These are phyloP conservation scores for Indicator indicator DNA, from an alignment of 2,113 vertebrate species.

Conservation along the genomic window DNA sequence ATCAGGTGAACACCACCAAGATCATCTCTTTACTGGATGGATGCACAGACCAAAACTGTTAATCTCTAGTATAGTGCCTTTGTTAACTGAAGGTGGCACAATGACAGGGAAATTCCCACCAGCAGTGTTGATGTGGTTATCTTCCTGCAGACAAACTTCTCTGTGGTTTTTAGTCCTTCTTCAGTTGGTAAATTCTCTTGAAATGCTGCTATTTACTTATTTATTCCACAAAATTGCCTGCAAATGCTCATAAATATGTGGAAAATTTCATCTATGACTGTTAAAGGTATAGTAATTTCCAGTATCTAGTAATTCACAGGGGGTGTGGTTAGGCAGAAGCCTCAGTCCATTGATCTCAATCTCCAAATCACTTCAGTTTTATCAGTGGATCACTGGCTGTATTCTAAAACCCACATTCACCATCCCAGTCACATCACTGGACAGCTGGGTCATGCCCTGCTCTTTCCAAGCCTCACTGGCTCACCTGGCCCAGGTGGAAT, in stretches of 20 bases:
- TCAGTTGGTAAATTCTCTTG: not conserved
- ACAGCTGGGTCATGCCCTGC: not conserved
- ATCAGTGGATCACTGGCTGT: not conserved
- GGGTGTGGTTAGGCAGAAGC: not conserved
- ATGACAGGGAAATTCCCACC: not conserved
- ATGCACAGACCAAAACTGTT: constrained; percentile 39
- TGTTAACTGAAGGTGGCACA: not conserved
- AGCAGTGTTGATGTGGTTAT: not conserved
- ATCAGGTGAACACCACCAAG: constrained; percentile 52
- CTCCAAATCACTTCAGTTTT: not conserved
- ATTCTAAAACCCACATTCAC: not conserved
- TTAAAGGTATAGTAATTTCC: not conserved
- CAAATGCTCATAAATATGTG: not conserved
- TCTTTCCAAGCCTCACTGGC: not conserved
- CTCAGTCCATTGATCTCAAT: not conserved
- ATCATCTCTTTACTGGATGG: constrained; percentile 14
- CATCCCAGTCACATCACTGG: fast-evolving
- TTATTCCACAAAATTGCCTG: not conserved
- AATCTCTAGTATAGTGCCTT: constrained; percentile 29
- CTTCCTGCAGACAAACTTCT: not conserved
- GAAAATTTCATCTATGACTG: not conserved
- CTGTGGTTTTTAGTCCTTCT: not conserved
- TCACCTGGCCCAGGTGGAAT: not conserved
- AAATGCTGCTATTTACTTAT: not conserved
- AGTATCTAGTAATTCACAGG: not conserved